phyloP scores from a whole-genome alignment of 2,797 vertebrate genomes.

The Mycteria americana region DNA sequence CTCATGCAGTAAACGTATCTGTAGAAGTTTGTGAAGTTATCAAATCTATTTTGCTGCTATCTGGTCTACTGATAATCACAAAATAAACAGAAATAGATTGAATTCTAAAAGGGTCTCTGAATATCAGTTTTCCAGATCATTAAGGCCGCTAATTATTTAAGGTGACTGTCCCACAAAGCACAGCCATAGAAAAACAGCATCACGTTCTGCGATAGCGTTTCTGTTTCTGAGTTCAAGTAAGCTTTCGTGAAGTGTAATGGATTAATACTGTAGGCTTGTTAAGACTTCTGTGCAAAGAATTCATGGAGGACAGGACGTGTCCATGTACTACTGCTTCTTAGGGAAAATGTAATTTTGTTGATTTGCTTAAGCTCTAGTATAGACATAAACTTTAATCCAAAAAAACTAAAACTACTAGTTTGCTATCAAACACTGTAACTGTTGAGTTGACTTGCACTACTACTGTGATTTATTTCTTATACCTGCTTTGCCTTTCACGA shows the following conservation, averaged over 20 bases:
- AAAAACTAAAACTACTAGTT: neutral
- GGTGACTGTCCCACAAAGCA: neutral
- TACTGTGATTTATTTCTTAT: neutral
- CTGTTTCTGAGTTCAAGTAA: neutral
- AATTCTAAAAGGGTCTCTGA: neutral
- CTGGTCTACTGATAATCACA: neutral
- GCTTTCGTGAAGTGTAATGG: neutral
- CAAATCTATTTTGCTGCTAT: neutral
- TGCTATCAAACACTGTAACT: neutral
- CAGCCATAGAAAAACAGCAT: neutral
- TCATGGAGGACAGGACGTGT: neutral
- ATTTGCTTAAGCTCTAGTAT: neutral
- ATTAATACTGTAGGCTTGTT: neutral
- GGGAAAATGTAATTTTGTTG: neutral
- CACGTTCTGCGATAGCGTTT: neutral
- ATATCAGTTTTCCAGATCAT: neutral
- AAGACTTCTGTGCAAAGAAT: neutral
- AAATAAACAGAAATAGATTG: neutral
- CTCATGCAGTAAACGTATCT: neutral
- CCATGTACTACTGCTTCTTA: neutral
- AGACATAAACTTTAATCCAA: neutral
- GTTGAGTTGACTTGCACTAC: neutral
- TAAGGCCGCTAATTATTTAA: neutral
- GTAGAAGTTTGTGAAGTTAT: neutral
- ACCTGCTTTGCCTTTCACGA: neutral